Evolutionary conservation across 2,113 vertebrate species (phyloP), one percentile per base, ranked within the genome.

Genomic region (Budorcas taxicolor): DNA sequence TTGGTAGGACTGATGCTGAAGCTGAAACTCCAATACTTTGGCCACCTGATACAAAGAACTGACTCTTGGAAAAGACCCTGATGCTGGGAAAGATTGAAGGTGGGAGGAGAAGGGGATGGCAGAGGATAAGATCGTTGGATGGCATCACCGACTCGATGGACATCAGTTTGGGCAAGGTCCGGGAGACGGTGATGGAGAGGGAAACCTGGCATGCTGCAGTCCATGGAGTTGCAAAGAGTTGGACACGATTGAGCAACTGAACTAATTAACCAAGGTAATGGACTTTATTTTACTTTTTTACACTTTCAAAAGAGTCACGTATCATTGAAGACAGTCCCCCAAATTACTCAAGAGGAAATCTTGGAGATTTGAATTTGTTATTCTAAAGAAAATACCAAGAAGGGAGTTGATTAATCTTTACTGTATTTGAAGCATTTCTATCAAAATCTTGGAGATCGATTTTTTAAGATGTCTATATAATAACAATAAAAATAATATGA

Each of bases 401-500:
- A 27, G 21, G 7, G 8, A 95, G 47, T 82, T 64, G 2, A 29
- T 55, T 74, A 55, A 90, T 90, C n/a, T 90, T 94, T 90, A 60
- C 9, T 14, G 29, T 15, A 4, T 60, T 50, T n/a, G 62, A 93
- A 84, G 2, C 16, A 53, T 82, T 92, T 90, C 17, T 92, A 83
- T 86, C 14, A 92, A 52, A 14, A 45, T 90, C 60, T 86, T 89
- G 40, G 89, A 81, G 27, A 62, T 55, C 19, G 16, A 17, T 36
- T 83, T 89, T 67, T 67, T 10, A 14, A 76, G 83, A 19, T 71
- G 7, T 47, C 17, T 83, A 45, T 15, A 6, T 87, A 25, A 2
- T 71, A 80, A 4, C 40, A 86, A 53, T 50, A 58, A 92, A 92
- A 88, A 90, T 17, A 95, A n/a, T 47, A 21, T 83, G 36, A 84